These are phyloP conservation scores for Numida meleagris DNA, from an alignment of 2,113 vertebrate genomes.

Conservation along the genomic window DNA sequence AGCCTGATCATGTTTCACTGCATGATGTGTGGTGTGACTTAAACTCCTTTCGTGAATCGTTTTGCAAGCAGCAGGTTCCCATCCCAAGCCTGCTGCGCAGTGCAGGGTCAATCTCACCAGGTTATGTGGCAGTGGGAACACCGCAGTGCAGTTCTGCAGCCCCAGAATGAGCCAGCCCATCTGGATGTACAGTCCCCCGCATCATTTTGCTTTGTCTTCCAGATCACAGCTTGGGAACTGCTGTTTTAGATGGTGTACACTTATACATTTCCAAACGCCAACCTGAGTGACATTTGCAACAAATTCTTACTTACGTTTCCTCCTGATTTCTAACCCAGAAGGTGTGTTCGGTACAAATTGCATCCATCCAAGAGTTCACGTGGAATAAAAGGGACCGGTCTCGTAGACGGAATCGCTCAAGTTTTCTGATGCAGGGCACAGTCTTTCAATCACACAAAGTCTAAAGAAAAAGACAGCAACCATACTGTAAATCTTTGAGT, in stretches of 20 bases:
- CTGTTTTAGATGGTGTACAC: background rate
- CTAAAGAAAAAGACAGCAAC: background rate
- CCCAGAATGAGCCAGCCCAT: background rate
- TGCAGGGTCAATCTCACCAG: background rate
- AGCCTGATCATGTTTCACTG: background rate
- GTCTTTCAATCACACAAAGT: background rate
- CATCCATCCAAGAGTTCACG: background rate
- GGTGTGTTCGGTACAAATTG: background rate
- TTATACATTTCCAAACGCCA: background rate
- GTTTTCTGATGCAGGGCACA: background rate
- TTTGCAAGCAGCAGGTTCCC: background rate
- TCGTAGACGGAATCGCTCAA: background rate
- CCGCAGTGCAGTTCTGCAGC: background rate
- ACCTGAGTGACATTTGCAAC: background rate
- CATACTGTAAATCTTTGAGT: background rate
- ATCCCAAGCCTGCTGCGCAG: background rate
- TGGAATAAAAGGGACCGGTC: background rate
- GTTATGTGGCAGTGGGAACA: background rate
- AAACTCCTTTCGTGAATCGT: background rate
- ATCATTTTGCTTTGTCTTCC: background rate
- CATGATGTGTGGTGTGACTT: fast-evolving
- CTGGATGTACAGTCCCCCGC: background rate
- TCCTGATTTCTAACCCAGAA: background rate
- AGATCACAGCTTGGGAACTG: background rate
- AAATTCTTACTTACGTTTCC: background rate